phyloP scores from a whole-genome alignment of 2,113 vertebrate species.

The Pedionomus torquatus region DNA sequence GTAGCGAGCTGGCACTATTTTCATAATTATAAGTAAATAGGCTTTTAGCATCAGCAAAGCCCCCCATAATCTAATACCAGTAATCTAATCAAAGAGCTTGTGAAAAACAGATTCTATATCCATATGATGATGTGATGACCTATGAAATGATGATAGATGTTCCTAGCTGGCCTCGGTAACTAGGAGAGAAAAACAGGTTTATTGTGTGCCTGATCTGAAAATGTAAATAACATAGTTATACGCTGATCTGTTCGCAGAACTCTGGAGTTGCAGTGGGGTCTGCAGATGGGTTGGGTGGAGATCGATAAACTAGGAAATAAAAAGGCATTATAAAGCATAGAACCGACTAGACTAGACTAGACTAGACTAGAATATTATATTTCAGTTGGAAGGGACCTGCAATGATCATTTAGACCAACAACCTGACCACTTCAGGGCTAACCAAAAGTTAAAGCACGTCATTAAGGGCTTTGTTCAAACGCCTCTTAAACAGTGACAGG shows the following conservation, averaged over 20 bases:
- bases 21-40: conserved; percentile 58
- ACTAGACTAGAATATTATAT: not conserved
- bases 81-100: conserved; percentile 65
- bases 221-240: conserved; percentile 13
- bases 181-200: conserved; percentile 15
- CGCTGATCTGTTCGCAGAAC: not conserved
- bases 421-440: not conserved
- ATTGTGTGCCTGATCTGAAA: not conserved
- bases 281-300: not conserved
- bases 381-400: not conserved
- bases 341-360: not conserved
- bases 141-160: conserved; percentile 57
- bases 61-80: conserved; percentile 62
- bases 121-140: conserved; percentile 59
- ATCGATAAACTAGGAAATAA: not conserved
- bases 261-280: not conserved
- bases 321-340: not conserved
- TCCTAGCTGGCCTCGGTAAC: not conserved
- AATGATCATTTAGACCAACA: not conserved
- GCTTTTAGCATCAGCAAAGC: conserved; percentile 62
- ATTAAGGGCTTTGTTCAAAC: not conserved
- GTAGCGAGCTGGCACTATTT: conserved; percentile 33
- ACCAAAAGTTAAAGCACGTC: not conserved
- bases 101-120: conserved; percentile 63
- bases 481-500: not conserved